Evolutionary conservation across 2,797 vertebrate species (phyloP).

Genomic region (Sebastes vulpes): DNA sequence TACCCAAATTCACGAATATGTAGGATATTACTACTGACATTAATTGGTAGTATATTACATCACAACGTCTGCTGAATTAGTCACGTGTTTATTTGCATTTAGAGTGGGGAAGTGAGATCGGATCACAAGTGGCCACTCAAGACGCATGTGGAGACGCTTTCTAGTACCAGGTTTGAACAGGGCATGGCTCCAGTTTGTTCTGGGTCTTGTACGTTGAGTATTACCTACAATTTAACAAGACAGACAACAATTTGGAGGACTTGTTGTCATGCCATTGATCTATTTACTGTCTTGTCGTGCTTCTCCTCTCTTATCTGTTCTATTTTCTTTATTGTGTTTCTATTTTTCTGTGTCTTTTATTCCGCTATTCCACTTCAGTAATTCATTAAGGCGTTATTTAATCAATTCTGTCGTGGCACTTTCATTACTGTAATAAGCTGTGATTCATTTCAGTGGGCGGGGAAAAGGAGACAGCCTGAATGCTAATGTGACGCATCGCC

Average conservation of each 20-base stretch:
- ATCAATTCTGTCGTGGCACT: conserved; percentile 34
- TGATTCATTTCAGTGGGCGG: conserved; percentile 48
- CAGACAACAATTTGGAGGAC: neutral
- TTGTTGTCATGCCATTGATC: neutral
- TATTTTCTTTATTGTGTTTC: neutral
- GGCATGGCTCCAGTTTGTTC: no score
- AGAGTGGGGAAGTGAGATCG: no score
- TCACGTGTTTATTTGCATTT: no score
- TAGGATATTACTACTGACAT: no score
- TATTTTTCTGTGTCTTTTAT: neutral
- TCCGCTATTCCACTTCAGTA: neutral
- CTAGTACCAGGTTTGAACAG: no score
- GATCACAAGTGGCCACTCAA: no score
- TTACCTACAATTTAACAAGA: neutral
- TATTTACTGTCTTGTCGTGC: neutral
- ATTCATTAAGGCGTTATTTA: conserved; percentile 24
- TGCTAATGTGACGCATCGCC: conserved; percentile 48
- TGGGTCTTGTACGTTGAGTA: no score
- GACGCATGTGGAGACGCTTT: no score
- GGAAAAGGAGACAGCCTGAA: conserved; percentile 28
- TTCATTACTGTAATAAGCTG: conserved; percentile 60
- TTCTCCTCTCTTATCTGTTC: neutral
- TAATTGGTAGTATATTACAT: no score
- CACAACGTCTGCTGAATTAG: no score
- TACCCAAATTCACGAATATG: no score